Percentiles rank a stretch among this genome's conserved stretches.
Conservation (phyloP, 2,797 vertebrate species). For the Sebastes cheni region DNA sequence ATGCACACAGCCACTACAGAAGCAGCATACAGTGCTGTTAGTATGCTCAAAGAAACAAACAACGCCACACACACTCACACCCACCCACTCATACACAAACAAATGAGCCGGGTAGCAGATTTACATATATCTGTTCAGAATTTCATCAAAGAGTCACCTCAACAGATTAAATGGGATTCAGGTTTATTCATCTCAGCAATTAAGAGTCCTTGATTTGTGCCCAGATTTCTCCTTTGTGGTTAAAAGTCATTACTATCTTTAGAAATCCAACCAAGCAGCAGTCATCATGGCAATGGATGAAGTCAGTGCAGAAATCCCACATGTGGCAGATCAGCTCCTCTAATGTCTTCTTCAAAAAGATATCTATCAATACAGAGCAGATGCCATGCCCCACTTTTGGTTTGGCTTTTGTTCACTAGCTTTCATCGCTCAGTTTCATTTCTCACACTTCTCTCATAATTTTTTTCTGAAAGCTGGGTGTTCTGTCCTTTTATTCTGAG, state of each 20-base stretch:
- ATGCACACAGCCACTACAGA: conserved; percentile 24
- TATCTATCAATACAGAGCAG: background rate
- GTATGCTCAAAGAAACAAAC: conserved; percentile 42
- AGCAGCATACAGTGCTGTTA: conserved; percentile 33
- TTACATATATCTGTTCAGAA: background rate
- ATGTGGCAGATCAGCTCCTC: background rate
- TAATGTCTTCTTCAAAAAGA: background rate
- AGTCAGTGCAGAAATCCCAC: background rate
- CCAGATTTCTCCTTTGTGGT: background rate
- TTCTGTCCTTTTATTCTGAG: background rate
- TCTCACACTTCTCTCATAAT: background rate
- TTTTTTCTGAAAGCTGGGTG: background rate
- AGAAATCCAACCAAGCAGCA: background rate
- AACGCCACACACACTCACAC: background rate
- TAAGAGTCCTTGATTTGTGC: background rate
- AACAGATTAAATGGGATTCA: background rate
- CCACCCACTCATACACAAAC: conserved; percentile 29
- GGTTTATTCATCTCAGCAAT: conserved; percentile 1
- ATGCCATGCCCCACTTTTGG: background rate
- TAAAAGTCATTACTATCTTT: background rate
- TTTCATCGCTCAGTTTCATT: background rate
- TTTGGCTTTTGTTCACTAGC: background rate
- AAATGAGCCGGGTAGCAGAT: conserved; percentile 19
- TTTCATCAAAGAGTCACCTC: background rate
- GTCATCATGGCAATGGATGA: background rate